Conservation (phyloP, 1,140 invertebrate genomes). For the Megalopta genalis region DNA sequence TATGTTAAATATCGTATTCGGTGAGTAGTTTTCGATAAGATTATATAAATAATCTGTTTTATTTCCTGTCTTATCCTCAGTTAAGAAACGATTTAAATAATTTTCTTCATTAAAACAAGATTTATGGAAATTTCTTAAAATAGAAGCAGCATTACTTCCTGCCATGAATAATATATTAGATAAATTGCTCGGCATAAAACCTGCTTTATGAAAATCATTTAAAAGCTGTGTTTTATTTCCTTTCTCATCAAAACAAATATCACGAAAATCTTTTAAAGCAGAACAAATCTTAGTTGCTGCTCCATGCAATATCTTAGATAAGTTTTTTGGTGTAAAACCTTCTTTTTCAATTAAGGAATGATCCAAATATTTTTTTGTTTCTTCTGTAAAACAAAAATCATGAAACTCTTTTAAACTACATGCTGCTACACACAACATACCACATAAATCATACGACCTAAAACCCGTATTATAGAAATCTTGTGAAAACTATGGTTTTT, state of each 20-base stretch:
- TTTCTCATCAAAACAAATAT: constrained; percentile 2
- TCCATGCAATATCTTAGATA: too few relatives aligned
- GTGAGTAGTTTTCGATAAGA: too few relatives aligned
- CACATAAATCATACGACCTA: neutral
- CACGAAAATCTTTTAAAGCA: constrained; percentile 6
- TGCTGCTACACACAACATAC: neutral
- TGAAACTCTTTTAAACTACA: neutral
- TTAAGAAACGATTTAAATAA: constrained; percentile 12
- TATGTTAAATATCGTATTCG: too few relatives aligned
- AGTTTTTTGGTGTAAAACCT: too few relatives aligned
- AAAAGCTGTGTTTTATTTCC: constrained; percentile 14
- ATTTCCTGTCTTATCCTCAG: neutral
- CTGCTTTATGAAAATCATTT: neutral
- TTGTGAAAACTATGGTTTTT: neutral
- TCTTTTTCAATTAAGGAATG: constrained; percentile 1
- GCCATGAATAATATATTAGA: constrained; percentile 8
- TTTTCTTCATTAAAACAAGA: constrained; percentile 6
- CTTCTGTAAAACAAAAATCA: constrained; percentile 7
- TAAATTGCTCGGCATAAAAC: neutral
- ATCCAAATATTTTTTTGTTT: constrained; percentile 4
- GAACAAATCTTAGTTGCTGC: too few relatives aligned
- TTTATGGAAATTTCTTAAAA: constrained; percentile 7
- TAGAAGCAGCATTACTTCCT: neutral
- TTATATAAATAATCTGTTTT: too few relatives aligned
- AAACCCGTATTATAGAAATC: constrained; percentile 1